These are phyloP conservation scores for Megaceryle torquata DNA, from an alignment of 2,113 vertebrate species.

Conservation along the genomic window DNA sequence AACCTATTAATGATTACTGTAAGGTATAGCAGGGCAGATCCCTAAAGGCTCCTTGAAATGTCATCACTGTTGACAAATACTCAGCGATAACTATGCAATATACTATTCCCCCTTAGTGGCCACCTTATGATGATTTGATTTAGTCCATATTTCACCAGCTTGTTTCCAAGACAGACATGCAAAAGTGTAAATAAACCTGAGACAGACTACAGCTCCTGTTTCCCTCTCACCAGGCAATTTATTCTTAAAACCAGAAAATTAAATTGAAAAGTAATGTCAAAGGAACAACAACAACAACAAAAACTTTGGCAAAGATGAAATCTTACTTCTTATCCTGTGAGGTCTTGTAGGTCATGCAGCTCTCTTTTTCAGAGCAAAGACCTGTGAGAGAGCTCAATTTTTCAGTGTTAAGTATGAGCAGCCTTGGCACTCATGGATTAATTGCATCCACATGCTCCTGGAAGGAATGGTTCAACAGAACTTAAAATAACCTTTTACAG, in stretches of 20 bases:
- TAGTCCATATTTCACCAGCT: fast-evolving
- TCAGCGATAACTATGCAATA: neutral
- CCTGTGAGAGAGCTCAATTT: neutral
- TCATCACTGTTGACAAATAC: neutral
- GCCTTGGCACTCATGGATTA: neutral
- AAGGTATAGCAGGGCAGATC: neutral
- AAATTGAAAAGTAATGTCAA: neutral
- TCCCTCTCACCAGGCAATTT: neutral
- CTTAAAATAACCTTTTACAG: constrained; percentile 29
- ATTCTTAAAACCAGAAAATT: neutral
- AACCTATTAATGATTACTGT: neutral
- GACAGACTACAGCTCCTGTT: neutral
- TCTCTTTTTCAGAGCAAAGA: neutral
- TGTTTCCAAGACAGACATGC: neutral
- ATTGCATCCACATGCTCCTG: constrained; percentile 10
- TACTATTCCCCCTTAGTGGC: neutral
- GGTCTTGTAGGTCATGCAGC: neutral
- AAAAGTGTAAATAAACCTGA: neutral
- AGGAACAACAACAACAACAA: neutral
- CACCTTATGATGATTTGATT: neutral
- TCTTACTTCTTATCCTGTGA: neutral
- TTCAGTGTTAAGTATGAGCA: neutral
- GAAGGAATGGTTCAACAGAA: neutral
- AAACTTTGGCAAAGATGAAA: neutral
- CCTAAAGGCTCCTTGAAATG: neutral